Conservation (phyloP, 2,797 vertebrate genomes). For the Coluber constrictor region DNA sequence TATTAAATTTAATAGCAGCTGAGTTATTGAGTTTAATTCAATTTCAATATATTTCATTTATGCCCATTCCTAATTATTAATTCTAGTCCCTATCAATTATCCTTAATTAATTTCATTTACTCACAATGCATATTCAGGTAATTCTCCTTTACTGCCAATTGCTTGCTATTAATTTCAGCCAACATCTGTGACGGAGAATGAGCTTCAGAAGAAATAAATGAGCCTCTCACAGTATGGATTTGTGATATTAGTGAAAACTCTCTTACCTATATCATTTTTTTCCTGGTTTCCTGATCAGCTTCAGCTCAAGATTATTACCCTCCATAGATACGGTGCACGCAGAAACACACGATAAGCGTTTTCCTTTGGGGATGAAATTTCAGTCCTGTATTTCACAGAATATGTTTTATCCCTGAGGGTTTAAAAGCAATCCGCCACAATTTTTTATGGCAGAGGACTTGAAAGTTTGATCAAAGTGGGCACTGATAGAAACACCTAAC, state of each 20-base stretch:
- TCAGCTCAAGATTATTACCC: neutral
- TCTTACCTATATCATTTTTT: conserved; percentile 34
- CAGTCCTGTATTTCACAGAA: neutral
- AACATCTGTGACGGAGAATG: conserved; percentile 57
- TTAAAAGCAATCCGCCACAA: neutral
- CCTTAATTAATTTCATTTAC: conserved; percentile 75
- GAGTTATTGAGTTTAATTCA: conserved; percentile 71
- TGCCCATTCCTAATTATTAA: conserved; percentile 70
- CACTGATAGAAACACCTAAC: neutral
- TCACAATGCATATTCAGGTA: conserved; percentile 73
- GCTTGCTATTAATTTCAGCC: conserved; percentile 72
- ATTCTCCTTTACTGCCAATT: conserved; percentile 73
- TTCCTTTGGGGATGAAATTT: neutral
- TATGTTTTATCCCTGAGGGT: no score
- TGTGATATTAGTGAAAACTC: conserved; percentile 16
- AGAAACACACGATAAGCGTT: neutral
- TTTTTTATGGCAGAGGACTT: neutral
- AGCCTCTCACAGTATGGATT: conserved; percentile 41
- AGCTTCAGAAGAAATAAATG: conserved; percentile 65
- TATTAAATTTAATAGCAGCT: conserved; percentile 72
- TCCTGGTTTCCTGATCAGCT: conserved; percentile 9
- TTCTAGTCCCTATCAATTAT: conserved; percentile 73
- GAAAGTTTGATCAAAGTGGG: neutral
- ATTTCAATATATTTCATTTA: conserved; percentile 78
- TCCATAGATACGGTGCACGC: neutral